Percentiles rank a stretch among this genome's conserved stretches.
Conservation (phyloP, 2,113 vertebrate species). For the Sclerurus mexicanus region DNA sequence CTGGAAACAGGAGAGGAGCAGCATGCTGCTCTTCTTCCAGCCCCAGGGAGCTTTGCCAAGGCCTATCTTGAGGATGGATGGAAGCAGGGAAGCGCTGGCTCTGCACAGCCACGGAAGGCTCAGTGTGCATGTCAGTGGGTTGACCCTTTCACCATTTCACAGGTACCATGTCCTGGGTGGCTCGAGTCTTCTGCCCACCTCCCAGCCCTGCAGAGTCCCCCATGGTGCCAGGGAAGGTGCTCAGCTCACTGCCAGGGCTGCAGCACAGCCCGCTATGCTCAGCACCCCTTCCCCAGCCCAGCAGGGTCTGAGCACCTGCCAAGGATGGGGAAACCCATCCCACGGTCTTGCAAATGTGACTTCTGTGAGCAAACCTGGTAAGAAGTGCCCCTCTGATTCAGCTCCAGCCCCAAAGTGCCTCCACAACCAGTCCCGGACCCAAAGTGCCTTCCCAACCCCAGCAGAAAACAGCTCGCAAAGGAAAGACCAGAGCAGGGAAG, state of each 20-base stretch:
- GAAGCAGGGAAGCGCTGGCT: neutral
- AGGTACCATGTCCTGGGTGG: neutral
- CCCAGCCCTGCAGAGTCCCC: neutral
- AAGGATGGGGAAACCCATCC: neutral
- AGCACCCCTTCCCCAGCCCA: neutral
- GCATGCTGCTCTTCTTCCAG: neutral
- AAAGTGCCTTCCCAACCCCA: neutral
- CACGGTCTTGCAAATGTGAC: accelerated
- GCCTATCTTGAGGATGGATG: neutral
- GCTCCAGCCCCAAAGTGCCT: neutral
- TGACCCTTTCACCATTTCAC: neutral
- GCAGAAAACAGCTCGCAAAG: neutral
- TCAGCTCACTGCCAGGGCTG: neutral
- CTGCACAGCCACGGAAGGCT: accelerated
- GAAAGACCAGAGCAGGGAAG: neutral
- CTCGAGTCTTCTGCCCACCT: neutral
- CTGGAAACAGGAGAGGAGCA: neutral
- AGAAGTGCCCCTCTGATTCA: neutral
- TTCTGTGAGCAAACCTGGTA: neutral
- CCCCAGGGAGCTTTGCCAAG: neutral
- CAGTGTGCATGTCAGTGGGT: accelerated
- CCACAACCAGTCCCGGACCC: neutral
- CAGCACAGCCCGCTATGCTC: neutral
- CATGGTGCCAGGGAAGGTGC: neutral
- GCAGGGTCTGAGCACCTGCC: neutral